phyloP scores from a whole-genome alignment of 2,113 vertebrate genomes.

The Lota lota region DNA sequence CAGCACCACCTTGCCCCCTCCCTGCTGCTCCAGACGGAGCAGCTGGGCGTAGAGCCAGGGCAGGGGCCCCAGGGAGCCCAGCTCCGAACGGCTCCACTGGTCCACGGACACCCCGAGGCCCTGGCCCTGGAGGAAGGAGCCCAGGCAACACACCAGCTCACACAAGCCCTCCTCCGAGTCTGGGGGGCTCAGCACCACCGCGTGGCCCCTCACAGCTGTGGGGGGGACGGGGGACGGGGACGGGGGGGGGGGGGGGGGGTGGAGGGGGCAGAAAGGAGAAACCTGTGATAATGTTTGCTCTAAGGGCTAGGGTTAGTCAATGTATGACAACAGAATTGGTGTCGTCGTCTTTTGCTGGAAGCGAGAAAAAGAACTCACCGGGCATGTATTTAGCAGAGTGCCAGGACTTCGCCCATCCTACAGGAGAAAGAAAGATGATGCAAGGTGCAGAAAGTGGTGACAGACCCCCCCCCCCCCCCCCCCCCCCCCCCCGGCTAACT shows the following conservation, averaged over 20 bases:
- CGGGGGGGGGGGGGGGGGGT: not conserved
- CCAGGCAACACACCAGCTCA: slow-evolving; percentile 64
- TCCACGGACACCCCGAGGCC: slow-evolving; percentile 79
- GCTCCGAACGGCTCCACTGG: slow-evolving; percentile 77
- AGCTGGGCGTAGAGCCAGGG: slow-evolving; percentile 85
- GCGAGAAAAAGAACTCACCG: slow-evolving; percentile 36
- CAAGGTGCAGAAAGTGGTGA: not conserved
- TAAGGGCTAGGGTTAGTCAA: not conserved
- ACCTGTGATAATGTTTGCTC: slow-evolving; percentile 7
- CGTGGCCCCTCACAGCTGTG: slow-evolving; percentile 33
- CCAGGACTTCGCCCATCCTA: slow-evolving; percentile 58
- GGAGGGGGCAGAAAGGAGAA: not conserved
- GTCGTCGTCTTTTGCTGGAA: not conserved
- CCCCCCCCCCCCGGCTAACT: not conserved
- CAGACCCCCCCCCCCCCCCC: not conserved
- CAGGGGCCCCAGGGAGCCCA: slow-evolving; percentile 72
- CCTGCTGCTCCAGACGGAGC: slow-evolving; percentile 55
- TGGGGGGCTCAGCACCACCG: slow-evolving; percentile 80
- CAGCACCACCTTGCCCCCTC: slow-evolving; percentile 73
- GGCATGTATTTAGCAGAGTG: slow-evolving; percentile 30
- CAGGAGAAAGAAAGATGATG: slow-evolving; percentile 9
- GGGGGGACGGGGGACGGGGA: not conserved
- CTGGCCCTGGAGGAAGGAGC: slow-evolving; percentile 65
- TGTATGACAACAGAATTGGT: not conserved
- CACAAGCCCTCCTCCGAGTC: slow-evolving; percentile 62